Base-by-base conservation (phyloP, 2,888 invertebrate species). In the Mimachlamys varia region DNA sequence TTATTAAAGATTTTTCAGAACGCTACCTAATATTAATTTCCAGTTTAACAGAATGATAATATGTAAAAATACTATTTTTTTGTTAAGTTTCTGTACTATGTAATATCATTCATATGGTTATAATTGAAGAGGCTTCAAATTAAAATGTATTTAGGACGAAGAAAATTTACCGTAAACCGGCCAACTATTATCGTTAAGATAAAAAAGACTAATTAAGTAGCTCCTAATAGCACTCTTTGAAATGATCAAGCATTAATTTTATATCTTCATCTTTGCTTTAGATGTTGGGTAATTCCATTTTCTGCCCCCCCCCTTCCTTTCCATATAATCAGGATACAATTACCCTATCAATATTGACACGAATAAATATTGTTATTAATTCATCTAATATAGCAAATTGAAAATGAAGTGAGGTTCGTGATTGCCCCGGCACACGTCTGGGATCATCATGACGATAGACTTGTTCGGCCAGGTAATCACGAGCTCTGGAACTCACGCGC, bases 351-450 rank as follows among this genome's bases (percentile, higher is more conserved):
- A 22, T 22, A 10, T 62, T 76, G 76, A 22, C 76, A 76, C 12
- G 17, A 76, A 76, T 76, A 76, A 76, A 27, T 76, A 76, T 76
- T 76, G 22, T 76, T 33, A 76, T 76, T 76, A 76, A 76, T 76
- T 76, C 76, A 76, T 76, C 76, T 76, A 76, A 76, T 76, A 27
- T 76, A 76, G 76, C 33, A 76, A 76, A 76, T 76, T 76, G 76
- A 76, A 76, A 27, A 76, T 76, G 76, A 76, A 33, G 62, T 53
- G 27, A 27, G 12, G 76, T 76, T 33, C 7, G 2, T 76, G 76
- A 76, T 76, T 76, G 76, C 76, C 13, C 76, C 33, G 33, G 2
- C 76, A 76, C 76, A 76, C 76, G 76, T 33, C 76, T 27, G 76
- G 76, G 76, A 76, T 5, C 27, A 19, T 27, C 76, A 13, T 0